phyloP scores from a whole-genome alignment of 2,888 invertebrate genomes.

The Ctena decussata region DNA sequence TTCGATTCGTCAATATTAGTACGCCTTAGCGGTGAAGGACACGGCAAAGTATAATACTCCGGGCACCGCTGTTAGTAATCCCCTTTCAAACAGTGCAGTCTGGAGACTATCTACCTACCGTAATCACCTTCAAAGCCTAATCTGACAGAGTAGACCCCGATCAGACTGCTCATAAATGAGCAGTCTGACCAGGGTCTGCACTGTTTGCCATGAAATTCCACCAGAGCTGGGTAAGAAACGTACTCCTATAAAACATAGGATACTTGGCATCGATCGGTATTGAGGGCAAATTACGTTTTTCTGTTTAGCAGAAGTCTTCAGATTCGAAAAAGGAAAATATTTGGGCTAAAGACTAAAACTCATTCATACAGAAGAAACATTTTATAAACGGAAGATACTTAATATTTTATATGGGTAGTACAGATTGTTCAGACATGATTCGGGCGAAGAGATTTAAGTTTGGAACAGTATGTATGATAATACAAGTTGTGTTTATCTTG shows the following conservation, averaged over 20 bases:
- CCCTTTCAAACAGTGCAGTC: neutral
- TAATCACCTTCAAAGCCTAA: neutral
- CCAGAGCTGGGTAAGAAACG: too few species aligned
- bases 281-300: neutral
- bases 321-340: too few species aligned
- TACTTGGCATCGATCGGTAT: neutral
- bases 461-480: slow-evolving; percentile 36
- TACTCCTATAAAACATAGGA: neutral
- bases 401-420: too few species aligned
- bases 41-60: neutral
- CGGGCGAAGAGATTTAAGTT: slow-evolving; percentile 37
- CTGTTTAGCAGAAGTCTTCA: neutral
- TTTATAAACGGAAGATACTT: too few species aligned
- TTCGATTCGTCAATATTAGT: neutral
- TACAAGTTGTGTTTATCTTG: slow-evolving; percentile 61
- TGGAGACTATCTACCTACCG: neutral
- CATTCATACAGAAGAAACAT: too few species aligned
- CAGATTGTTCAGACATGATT: neutral
- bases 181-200: neutral
- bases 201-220: too few species aligned
- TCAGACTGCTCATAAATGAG: neutral
- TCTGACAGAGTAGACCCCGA: neutral
- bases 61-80: neutral
- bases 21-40: neutral
- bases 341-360: too few species aligned